Conservation (phyloP, 1,140 invertebrate species). For the Ceratina calcarata region DNA sequence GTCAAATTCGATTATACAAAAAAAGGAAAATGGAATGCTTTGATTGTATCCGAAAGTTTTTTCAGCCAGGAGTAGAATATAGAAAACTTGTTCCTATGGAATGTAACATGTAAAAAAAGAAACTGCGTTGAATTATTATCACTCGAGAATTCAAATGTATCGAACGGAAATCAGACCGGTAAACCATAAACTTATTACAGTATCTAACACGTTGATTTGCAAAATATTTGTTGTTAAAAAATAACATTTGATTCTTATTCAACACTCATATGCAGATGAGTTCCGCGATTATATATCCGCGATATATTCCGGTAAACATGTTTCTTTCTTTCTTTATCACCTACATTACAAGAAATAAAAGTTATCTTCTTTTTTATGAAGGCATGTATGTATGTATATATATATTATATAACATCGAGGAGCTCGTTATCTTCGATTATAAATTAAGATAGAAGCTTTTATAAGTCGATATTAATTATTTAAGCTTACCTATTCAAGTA, state of each 20-base stretch:
- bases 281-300: conserved; percentile 4
- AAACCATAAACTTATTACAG: conserved; percentile 35
- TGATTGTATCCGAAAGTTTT: conserved; percentile 8
- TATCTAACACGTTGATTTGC: conserved; percentile 20
- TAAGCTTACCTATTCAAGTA: conserved; percentile 56
- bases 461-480: conserved; percentile 51
- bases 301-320: conserved; percentile 25
- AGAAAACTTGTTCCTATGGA: conserved; percentile 39
- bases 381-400: conserved; percentile 30
- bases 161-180: neutral
- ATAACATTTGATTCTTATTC: conserved; percentile 50
- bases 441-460: conserved; percentile 52
- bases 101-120: conserved; percentile 36
- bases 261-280: neutral
- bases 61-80: conserved; percentile 15
- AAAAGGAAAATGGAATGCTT: conserved; percentile 49
- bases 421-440: conserved; percentile 42
- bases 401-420: conserved; percentile 37
- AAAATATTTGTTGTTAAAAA: conserved; percentile 36
- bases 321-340: conserved; percentile 9
- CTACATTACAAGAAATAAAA: conserved; percentile 47
- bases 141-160: neutral
- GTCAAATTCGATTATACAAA: conserved; percentile 35
- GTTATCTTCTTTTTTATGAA: conserved; percentile 27
- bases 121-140: neutral